Evolutionary conservation across 2,888 invertebrate genomes (phyloP).

Genomic region (Chrysodeixis includens): DNA sequence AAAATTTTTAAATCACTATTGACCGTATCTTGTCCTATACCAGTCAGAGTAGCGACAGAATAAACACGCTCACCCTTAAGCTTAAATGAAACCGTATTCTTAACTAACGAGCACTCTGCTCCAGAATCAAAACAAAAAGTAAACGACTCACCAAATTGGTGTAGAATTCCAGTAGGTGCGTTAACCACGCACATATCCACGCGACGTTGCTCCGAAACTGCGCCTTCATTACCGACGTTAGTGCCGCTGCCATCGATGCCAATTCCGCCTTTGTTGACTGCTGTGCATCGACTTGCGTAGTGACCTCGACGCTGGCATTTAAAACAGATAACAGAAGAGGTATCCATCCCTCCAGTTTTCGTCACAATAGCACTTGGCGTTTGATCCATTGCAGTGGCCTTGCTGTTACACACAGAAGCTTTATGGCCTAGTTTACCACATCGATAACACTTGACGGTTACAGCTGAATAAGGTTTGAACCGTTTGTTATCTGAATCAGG

Average conservation of each 20-base stretch:
- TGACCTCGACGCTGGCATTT: not conserved
- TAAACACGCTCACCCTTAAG: slow-evolving; percentile 1
- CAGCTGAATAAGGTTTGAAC: no score
- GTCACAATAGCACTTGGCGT: no score
- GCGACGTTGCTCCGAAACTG: slow-evolving; percentile 10
- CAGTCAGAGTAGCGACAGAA: not conserved
- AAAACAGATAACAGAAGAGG: not conserved
- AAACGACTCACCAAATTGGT: not conserved
- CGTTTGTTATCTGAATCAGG: no score
- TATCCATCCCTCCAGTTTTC: no score
- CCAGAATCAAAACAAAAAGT: slow-evolving; percentile 14
- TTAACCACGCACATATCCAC: slow-evolving; percentile 4
- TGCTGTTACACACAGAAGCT: not conserved
- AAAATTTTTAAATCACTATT: slow-evolving; percentile 5
- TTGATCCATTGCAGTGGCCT: no score
- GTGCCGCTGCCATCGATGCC: not conserved
- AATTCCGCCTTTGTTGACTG: not conserved
- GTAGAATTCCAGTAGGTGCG: not conserved
- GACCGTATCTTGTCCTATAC: not conserved
- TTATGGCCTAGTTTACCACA: not conserved
- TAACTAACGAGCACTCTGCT: no score
- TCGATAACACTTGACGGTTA: not conserved
- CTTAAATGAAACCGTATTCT: not conserved
- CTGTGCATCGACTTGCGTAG: not conserved
- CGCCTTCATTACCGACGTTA: no score